These are phyloP conservation scores for Danaus plexippus DNA, from an alignment of 1,140 invertebrate species.

Conservation along the genomic window DNA sequence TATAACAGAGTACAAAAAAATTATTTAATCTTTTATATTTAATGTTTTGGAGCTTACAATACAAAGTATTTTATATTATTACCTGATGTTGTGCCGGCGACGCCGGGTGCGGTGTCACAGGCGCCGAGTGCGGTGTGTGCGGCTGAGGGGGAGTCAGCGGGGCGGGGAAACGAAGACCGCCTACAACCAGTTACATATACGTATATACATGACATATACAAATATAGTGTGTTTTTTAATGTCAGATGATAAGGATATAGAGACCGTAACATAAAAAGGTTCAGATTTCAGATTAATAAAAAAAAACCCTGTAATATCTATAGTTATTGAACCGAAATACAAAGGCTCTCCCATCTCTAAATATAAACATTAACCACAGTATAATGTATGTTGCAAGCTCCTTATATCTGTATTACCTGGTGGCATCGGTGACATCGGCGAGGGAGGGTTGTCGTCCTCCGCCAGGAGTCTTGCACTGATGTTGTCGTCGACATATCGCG, in stretches of 20 bases:
- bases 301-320: too few relatives aligned
- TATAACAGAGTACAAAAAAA: slow-evolving; percentile 12
- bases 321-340: too few relatives aligned
- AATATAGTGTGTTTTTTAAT: too few relatives aligned
- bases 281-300: too few relatives aligned
- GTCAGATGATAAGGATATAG: too few relatives aligned
- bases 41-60: too few relatives aligned
- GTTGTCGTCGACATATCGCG: slow-evolving; percentile 93
- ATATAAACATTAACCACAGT: too few relatives aligned
- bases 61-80: too few relatives aligned
- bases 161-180: slow-evolving; percentile 62
- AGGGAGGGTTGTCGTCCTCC: slow-evolving; percentile 97
- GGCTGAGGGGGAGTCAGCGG: slow-evolving; percentile 67
- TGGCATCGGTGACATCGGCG: slow-evolving; percentile 80
- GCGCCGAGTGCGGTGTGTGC: slow-evolving; percentile 67
- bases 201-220: not conserved
- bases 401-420: slow-evolving; percentile 34
- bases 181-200: slow-evolving; percentile 21
- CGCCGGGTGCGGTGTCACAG: slow-evolving; percentile 68
- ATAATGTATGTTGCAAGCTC: too few relatives aligned
- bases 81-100: slow-evolving; percentile 64
- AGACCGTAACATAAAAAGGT: too few relatives aligned
- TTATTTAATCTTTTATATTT: not conserved
- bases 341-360: too few relatives aligned
- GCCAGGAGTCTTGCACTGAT: slow-evolving; percentile 86